Conservation (phyloP, 2,797 vertebrate genomes). For the Tragelaphus oryx region DNA sequence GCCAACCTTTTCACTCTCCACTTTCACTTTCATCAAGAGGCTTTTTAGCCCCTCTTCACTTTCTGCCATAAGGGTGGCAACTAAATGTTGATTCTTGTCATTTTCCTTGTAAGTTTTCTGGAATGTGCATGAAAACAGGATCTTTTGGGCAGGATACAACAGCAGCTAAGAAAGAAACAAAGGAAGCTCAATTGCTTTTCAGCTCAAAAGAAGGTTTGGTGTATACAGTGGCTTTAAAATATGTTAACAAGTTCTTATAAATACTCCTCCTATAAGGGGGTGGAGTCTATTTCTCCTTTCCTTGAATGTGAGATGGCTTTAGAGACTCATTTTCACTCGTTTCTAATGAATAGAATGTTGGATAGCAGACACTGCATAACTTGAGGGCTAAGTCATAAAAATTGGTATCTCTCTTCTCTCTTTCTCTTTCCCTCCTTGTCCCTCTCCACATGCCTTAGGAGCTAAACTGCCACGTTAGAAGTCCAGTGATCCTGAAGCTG, state of each 20-base stretch:
- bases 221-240: neutral
- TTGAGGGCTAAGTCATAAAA: neutral
- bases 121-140: neutral
- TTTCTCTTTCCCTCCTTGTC: neutral
- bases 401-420: neutral
- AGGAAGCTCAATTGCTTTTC: neutral
- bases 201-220: neutral
- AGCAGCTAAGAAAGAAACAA: neutral
- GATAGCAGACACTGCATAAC: neutral
- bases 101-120: neutral
- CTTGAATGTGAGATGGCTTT: neutral
- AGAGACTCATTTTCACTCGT: neutral
- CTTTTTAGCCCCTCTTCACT: too few species aligned
- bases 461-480: neutral
- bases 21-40: too few species aligned
- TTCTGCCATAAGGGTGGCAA: neutral
- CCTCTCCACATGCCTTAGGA: neutral
- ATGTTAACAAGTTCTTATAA: neutral
- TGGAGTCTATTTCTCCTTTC: neutral
- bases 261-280: neutral
- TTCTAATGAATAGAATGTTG: neutral
- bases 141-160: neutral
- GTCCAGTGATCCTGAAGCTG: neutral
- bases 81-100: neutral
- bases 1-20: too few species aligned